A percentile compares a stretch with the other conserved stretches of the same genome.
Evolutionary conservation across 2,113 vertebrate species (phyloP).

Genomic region (Gobio gobio): DNA sequence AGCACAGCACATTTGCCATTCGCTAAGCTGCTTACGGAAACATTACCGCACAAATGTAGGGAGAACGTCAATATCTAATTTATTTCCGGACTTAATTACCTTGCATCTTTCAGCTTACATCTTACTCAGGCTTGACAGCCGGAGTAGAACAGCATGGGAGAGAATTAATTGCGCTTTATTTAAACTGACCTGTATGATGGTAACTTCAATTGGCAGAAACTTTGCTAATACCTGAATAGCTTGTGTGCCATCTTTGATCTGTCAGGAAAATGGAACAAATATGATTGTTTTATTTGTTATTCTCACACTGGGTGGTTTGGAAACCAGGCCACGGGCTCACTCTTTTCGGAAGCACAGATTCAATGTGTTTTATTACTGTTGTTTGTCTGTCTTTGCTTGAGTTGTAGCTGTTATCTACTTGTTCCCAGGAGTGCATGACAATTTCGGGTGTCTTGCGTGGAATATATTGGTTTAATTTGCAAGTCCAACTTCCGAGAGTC

Average conservation of each 20-base stretch:
- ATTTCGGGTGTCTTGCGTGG: not conserved
- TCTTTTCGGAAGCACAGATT: not conserved
- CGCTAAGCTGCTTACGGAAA: conserved; percentile 69
- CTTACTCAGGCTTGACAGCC: conserved; percentile 51
- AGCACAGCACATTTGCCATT: conserved; percentile 64
- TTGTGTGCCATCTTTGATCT: conserved; percentile 14
- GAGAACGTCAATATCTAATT: conserved; percentile 68
- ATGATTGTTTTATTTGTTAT: conserved; percentile 6
- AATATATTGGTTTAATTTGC: conserved; percentile 38
- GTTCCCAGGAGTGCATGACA: not conserved
- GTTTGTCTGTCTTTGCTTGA: conserved; percentile 21
- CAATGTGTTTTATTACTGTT: conserved; percentile 20
- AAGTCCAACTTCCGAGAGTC: not conserved
- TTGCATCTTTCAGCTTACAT: conserved; percentile 56
- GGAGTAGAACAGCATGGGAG: conserved; percentile 40
- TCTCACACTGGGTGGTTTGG: not conserved
- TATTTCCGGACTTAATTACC: conserved; percentile 68
- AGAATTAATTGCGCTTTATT: conserved; percentile 34
- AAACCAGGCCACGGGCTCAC: not conserved
- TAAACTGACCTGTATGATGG: conserved; percentile 11
- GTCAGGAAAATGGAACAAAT: conserved; percentile 13
- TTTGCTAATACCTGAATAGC: conserved; percentile 1
- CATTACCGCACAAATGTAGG: conserved; percentile 59
- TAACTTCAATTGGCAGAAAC: not conserved
- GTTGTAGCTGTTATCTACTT: conserved; percentile 26